Evolutionary conservation across 2,797 vertebrate species (phyloP), one percentile per base, ranked within the genome.

Genomic region (Manis crassicaudata): DNA sequence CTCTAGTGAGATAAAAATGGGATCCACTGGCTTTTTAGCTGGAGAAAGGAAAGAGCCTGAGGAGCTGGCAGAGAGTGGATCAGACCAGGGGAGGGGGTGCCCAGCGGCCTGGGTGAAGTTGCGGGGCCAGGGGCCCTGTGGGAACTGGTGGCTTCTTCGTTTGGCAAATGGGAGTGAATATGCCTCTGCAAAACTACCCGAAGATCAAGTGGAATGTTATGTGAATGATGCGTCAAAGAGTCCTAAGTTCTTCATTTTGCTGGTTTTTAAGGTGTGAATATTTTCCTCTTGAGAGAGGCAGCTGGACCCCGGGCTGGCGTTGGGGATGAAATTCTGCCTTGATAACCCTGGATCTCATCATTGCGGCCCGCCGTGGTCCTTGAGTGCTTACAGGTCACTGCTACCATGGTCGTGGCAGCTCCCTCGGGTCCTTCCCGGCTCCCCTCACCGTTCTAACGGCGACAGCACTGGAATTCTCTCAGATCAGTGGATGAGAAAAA

Each of bases 311-410:
- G 4, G 14, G 43, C 60, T 40, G 8, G 10, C 4, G n/a, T 1
- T 3, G 21, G 70, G 43, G 75, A 20, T 60, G 54, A 12, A 25
- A 32, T 43, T 60, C 52, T 8, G 12, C 14, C 27, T 37, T 35
- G 27, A 18, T 20, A 43, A 13, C 68, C 5, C 25, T 62, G 50
- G 16, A 2, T 17, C 13, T 75, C 13, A 6, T 10, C 25, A 0
- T 32, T 5, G 8, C 1, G 6, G 5, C 20, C 27, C 1, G 1
- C 1, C 0, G 10, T 11, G 32, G 32, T 37, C 29, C 1, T 0
- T 7, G 62, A 0, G 2, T 6, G 58, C 25, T 6, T 20, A 35
- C 10, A 20, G 8, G 1, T 37, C 8, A 0, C 3, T 20, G 70
- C 2, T 3, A 9, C 25, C 0, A 0, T 10, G 56, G 14, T 8